Base-by-base conservation (phyloP, 2,797 vertebrate genomes). In the Nasua narica region DNA sequence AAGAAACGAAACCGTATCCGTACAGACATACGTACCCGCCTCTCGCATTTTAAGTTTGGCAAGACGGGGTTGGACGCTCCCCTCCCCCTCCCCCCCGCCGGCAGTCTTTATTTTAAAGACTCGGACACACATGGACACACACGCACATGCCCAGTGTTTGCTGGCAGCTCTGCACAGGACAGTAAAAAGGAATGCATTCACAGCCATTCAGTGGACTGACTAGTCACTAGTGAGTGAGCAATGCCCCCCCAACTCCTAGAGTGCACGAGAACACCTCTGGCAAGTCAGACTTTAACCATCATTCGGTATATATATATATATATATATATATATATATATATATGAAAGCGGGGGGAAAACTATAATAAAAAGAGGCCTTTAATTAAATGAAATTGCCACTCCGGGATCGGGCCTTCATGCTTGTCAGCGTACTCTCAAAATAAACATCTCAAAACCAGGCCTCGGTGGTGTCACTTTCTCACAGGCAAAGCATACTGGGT, bases 391-490 rank as follows among this genome's bases (percentile, higher is more conserved):
- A 98, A 99, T 98, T 98, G 98, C 98, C 98, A 98, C 99, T 99
- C 98, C 99, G 99, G 99, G 99, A 99, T 99, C 99, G 99, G 97
- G 99, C 98, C 99, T 99, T 99, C 99, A 99, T 99, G 99, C 99
- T 98, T 99, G 99, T 99, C 99, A 99, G 99, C 99, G 99, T 98
- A 90, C 98, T 98, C 98, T 99, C 99, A 99, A 99, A 99, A 99
- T 99, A 99, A 99, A 99, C 99, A 99, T 99, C 99, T 99, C 99
- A 99, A 99, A 99, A 98, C 98, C n/a, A 97, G 98, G 99, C 99
- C 99, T 99, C 99, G 95, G 98, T 50, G 97, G 99, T 98, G 98
- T 98, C 98, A 98, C 98, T 99, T 99, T 99, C 99, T 98, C 98
- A 99, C 99, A 98, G 96, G 99, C 99, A 99, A 99, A 98, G 99